A percentile compares a stretch with the other conserved stretches of the same genome.
These are phyloP conservation scores for Lepisosteus osseus DNA, from an alignment of 2,113 vertebrate species.

Conservation along the genomic window DNA sequence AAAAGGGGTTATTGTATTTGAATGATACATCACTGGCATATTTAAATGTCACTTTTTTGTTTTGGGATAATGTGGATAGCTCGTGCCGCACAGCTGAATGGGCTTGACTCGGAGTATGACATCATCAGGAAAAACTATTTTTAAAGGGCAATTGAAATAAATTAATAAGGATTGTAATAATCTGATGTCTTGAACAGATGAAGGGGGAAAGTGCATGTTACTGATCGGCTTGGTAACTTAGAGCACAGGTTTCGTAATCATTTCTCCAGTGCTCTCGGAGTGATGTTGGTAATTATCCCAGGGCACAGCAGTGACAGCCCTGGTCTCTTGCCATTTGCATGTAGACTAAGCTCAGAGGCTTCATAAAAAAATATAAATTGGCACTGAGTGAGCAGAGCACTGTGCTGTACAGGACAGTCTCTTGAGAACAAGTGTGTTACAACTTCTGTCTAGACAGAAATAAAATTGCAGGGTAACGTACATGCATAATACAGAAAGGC, in stretches of 20 bases:
- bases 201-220: slow-evolving; percentile 49
- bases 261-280: slow-evolving; percentile 43
- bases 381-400: slow-evolving; percentile 11
- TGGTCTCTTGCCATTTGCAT: slow-evolving; percentile 5
- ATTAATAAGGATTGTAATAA: slow-evolving; percentile 33
- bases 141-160: slow-evolving; percentile 34
- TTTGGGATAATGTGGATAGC: too few species aligned
- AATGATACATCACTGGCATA: too few species aligned
- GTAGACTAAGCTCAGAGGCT: slow-evolving; percentile 18
- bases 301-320: neutral
- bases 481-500: slow-evolving; percentile 12
- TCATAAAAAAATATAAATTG: slow-evolving; percentile 18
- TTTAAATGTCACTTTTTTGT: too few species aligned
- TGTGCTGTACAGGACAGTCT: neutral
- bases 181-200: slow-evolving; percentile 63
- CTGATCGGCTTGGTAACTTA: slow-evolving; percentile 34
- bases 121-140: too few species aligned
- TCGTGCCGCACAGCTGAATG: too few species aligned
- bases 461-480: slow-evolving; percentile 17
- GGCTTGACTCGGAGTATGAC: too few species aligned
- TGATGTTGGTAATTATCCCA: neutral
- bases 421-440: slow-evolving; percentile 24
- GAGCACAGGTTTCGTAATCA: slow-evolving; percentile 31
- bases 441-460: slow-evolving; percentile 46
- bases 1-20: too few species aligned